Evolutionary conservation across 2,797 vertebrate species (phyloP).

Genomic region (Caiman crocodilus): DNA sequence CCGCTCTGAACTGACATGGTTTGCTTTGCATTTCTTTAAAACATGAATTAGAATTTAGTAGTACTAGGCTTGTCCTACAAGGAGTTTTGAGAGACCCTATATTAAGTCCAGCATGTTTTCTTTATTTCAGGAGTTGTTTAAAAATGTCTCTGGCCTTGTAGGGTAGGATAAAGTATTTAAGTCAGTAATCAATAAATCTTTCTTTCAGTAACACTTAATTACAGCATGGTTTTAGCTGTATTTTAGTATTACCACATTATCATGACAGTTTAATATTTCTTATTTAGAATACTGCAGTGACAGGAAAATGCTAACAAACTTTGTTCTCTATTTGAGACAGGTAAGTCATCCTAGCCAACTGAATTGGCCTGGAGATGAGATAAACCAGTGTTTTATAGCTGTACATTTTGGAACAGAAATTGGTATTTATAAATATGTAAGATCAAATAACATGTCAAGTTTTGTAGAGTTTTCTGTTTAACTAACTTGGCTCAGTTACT

Average conservation of each 20-base stretch:
- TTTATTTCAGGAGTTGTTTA: not conserved
- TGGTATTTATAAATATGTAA: not conserved
- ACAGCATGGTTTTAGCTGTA: fast-evolving
- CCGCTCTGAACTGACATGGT: not conserved
- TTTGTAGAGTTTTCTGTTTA: no score
- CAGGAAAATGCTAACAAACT: not conserved
- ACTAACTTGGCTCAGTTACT: no score
- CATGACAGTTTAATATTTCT: not conserved
- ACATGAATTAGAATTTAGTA: not conserved
- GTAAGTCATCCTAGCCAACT: not conserved
- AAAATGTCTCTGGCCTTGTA: not conserved
- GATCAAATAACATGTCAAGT: no score
- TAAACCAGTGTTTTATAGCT: not conserved
- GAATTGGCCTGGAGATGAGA: no score
- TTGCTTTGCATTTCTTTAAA: not conserved
- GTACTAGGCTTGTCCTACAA: not conserved
- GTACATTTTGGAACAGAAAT: not conserved
- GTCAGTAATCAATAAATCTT: not conserved
- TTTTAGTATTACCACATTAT: fast-evolving
- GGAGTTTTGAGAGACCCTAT: not conserved
- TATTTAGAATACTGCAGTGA: not conserved
- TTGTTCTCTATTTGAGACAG: not conserved
- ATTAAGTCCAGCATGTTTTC: not conserved
- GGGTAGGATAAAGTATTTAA: not conserved
- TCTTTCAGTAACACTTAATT: not conserved